Base-by-base conservation (phyloP, 2,113 vertebrate genomes). In the Anseranas semipalmata region DNA sequence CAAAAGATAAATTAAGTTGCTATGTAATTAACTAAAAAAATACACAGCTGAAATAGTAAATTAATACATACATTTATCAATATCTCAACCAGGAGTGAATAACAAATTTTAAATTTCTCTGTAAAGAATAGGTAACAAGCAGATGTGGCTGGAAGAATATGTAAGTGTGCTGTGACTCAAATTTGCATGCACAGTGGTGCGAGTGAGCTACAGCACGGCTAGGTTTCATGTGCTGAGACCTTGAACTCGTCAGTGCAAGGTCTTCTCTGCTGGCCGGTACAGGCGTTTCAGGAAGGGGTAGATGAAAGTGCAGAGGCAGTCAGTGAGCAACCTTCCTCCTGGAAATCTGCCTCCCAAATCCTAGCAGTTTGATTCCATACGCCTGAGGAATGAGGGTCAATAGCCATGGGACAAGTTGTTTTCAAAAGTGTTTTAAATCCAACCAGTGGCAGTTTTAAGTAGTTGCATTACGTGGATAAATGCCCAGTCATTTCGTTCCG, bases 1-100 rank as follows among this genome's bases (percentile, higher is more conserved):
- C 95, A 95, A 83, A 91, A 95, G 95, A 96, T 96, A 96, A 96
- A 97, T 97, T 90, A 96, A 92, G 92, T 95, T 77, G 72, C 87
- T 85, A 70, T 1, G 1, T 91, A 96, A 97, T 95, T 96, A 97
- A 76, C 85, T 73, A 72, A 7, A 30, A 86, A 87, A 88, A 68
- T 19, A 32, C 89, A 77, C 37, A 39, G 72, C 90, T 93, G 87
- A 95, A 94, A 80, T 83, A 71, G 67, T 87, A 91, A 96, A 96
- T 84, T 52, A 93, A 86, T 94, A 56, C 37, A 37, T 63, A 67
- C 92, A 91, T 96, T 96, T 86, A 85, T 95, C 93, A 97, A 70
- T 96, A 93, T 67, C 85, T 96, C 93, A 87, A 33, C 53, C 39
- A 48, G 60, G 56, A 53, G 6, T 73, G 74, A 76, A 62, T 53